Percentiles rank a stretch among this genome's conserved stretches.
These are phyloP conservation scores for Sebastes taczanowskii DNA, from an alignment of 2,797 vertebrate species.

Conservation along the genomic window DNA sequence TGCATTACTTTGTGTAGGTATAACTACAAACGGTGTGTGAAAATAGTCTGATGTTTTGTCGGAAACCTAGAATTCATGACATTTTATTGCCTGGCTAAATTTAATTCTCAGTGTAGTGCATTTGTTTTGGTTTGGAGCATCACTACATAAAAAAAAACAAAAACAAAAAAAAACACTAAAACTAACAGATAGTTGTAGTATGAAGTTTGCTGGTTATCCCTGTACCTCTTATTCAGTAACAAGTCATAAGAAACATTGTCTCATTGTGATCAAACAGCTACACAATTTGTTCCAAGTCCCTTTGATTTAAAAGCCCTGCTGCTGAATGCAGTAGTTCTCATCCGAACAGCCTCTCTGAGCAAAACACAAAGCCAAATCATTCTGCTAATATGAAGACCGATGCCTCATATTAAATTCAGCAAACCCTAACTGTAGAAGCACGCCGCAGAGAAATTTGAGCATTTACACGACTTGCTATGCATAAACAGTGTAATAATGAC, in stretches of 20 bases:
- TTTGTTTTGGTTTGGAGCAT: background rate
- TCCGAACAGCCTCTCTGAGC: background rate
- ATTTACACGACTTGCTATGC: conserved; percentile 48
- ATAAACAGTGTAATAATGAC: conserved; percentile 58
- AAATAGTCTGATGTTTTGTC: background rate
- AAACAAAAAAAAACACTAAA: background rate
- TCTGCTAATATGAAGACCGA: conserved; percentile 11
- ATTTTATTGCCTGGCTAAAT: background rate
- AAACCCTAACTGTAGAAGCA: conserved; percentile 8
- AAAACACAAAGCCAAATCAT: conserved; percentile 23
- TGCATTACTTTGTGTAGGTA: too few relatives aligned
- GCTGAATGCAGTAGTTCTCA: background rate
- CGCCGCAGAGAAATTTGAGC: conserved; percentile 43
- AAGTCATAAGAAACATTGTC: background rate
- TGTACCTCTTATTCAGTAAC: background rate
- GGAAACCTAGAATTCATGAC: background rate
- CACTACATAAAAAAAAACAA: background rate
- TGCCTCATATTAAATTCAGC: conserved; percentile 43
- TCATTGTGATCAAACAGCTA: background rate
- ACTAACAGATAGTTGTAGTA: background rate
- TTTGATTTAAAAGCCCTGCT: background rate
- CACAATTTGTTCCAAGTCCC: background rate
- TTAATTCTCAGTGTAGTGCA: background rate
- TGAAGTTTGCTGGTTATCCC: background rate
- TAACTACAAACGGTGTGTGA: too few relatives aligned